Percentiles rank a stretch among this genome's conserved stretches.
These are phyloP conservation scores for Plecotus auritus DNA, from an alignment of 2,113 vertebrate genomes.

Conservation along the genomic window DNA sequence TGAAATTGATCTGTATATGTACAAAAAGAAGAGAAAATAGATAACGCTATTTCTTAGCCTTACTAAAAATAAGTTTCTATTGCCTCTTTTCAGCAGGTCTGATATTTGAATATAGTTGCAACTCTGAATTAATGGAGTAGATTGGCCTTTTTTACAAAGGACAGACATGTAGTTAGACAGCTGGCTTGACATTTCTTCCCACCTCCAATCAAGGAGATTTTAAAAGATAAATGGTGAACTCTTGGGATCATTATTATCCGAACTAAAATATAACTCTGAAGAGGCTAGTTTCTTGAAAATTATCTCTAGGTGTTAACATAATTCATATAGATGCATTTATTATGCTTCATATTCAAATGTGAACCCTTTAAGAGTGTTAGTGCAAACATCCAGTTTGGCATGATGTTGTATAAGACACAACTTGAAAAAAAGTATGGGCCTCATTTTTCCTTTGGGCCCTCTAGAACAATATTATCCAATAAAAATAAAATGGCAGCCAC, in stretches of 20 bases:
- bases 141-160: neutral
- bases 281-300: neutral
- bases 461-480: neutral
- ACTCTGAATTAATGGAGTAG: neutral
- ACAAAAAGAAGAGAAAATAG: neutral
- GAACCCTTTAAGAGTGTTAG: neutral
- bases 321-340: neutral
- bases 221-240: neutral
- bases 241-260: neutral
- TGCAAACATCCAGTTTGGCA: neutral
- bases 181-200: neutral
- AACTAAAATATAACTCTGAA: neutral
- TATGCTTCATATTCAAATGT: neutral
- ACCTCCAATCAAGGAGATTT: neutral
- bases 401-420: neutral
- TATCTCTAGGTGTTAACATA: neutral
- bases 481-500: neutral
- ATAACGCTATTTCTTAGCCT: neutral
- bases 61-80: neutral
- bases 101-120: neutral
- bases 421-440: neutral
- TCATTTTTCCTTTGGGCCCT: neutral
- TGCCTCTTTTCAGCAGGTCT: neutral
- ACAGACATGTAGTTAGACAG: neutral
- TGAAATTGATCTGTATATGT: neutral